Percentiles rank a stretch among this genome's conserved stretches.
Conservation (phyloP, 2,888 invertebrate genomes). For the Tholera decimalis region DNA sequence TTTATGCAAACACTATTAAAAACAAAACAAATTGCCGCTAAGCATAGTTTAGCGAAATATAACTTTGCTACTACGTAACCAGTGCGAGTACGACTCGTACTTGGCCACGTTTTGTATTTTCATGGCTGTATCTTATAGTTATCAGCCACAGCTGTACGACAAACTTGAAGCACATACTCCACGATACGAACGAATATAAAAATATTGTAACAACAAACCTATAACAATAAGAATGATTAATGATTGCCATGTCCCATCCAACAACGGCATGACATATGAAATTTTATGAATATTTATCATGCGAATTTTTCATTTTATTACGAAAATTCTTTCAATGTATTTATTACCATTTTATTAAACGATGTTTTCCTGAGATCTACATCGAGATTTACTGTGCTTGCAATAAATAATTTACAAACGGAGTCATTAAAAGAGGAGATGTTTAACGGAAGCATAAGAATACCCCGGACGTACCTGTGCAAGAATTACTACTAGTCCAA, state of each 20-base stretch:
- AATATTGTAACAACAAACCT: constrained; percentile 66
- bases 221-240: constrained; percentile 77
- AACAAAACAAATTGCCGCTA: too few relatives aligned
- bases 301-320: constrained; percentile 59
- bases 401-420: constrained; percentile 11
- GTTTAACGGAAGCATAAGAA: constrained; percentile 21
- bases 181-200: constrained; percentile 46
- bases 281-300: constrained; percentile 76
- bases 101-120: background rate
- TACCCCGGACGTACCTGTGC: constrained; percentile 11
- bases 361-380: constrained; percentile 6
- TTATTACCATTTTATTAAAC: constrained; percentile 36
- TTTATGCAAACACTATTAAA: too few relatives aligned
- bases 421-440: constrained; percentile 36
- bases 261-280: constrained; percentile 70
- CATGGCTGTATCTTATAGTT: background rate
- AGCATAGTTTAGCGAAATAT: too few relatives aligned
- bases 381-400: constrained; percentile 5
- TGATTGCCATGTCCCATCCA: constrained; percentile 69
- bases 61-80: too few relatives aligned
- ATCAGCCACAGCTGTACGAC: background rate
- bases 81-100: too few relatives aligned
- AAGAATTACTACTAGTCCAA: constrained; percentile 15
- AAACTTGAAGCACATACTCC: constrained; percentile 29
- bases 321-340: constrained; percentile 51